These are phyloP conservation scores for Dynastes tityus DNA, from an alignment of 2,888 invertebrate genomes.

Conservation along the genomic window DNA sequence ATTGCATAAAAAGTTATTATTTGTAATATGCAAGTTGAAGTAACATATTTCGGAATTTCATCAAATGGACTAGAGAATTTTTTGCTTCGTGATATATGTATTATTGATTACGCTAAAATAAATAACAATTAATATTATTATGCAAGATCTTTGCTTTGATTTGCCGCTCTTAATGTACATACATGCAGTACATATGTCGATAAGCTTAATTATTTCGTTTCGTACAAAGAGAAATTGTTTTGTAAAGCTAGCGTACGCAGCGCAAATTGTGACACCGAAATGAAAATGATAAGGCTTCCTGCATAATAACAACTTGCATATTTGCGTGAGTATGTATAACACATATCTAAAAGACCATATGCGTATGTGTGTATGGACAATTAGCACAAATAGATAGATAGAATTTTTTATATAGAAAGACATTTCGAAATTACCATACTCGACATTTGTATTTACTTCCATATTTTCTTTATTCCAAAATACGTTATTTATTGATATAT, in stretches of 20 bases:
- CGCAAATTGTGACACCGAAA: conserved; percentile 9
- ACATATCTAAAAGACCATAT: too few species aligned
- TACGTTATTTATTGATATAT: too few species aligned
- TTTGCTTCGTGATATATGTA: too few species aligned
- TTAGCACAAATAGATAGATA: not conserved
- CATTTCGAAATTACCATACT: too few species aligned
- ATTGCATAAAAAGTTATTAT: too few species aligned
- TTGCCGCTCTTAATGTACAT: conserved; percentile 29
- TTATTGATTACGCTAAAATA: too few species aligned
- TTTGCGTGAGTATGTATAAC: not conserved
- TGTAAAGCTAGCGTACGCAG: not conserved
- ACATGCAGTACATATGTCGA: conserved; percentile 28
- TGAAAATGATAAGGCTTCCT: conserved; percentile 31
- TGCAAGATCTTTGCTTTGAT: conserved; percentile 17
- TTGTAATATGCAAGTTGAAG: too few species aligned
- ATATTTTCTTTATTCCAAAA: too few species aligned
- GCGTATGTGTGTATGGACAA: not conserved
- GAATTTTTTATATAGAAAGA: too few species aligned
- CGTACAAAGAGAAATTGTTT: conserved; percentile 30
- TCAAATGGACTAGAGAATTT: too few species aligned
- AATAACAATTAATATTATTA: not conserved
- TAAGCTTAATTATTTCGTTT: conserved; percentile 39
- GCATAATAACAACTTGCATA: conserved; percentile 42
- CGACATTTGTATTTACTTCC: too few species aligned
- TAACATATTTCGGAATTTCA: too few species aligned